phyloP scores from a whole-genome alignment of 2,113 vertebrate species.

The Callopanchax toddi region DNA sequence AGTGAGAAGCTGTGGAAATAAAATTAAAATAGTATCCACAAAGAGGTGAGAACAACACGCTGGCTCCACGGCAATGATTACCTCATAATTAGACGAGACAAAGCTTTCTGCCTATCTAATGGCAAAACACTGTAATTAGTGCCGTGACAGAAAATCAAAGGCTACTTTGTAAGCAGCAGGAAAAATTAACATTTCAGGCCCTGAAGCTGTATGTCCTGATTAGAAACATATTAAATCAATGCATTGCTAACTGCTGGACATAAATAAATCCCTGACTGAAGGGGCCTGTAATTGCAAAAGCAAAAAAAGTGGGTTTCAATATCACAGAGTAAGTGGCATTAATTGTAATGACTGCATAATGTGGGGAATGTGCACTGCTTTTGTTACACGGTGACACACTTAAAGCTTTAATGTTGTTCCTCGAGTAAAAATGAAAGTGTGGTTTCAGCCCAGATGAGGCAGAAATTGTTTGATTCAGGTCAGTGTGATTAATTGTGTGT shows the following conservation, averaged over 20 bases:
- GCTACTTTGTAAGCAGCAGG: conserved; percentile 96
- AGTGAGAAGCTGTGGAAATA: conserved; percentile 87
- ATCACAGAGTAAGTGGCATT: conserved; percentile 69
- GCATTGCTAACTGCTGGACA: conserved; percentile 92
- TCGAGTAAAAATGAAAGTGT: conserved; percentile 67
- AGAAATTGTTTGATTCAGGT: too few relatives aligned
- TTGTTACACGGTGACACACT: conserved; percentile 56
- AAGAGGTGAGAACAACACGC: conserved; percentile 90
- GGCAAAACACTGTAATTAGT: conserved; percentile 99
- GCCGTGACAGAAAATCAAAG: conserved; percentile 99
- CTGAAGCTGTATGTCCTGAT: conserved; percentile 97
- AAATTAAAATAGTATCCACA: conserved; percentile 83
- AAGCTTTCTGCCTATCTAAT: conserved; percentile 95
- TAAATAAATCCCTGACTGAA: conserved; percentile 79
- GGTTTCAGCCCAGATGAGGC: conserved; percentile 14
- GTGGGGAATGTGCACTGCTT: conserved; percentile 42
- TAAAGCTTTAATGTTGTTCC: conserved; percentile 34
- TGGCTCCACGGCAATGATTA: conserved; percentile 94
- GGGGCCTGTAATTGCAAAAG: conserved; percentile 76
- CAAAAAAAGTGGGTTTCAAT: conserved; percentile 65
- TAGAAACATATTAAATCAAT: conserved; percentile 99
- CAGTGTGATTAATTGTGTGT: too few relatives aligned
- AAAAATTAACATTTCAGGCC: conserved; percentile 98
- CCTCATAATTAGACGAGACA: conserved; percentile 99
- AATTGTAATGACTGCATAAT: conserved; percentile 61